These are phyloP conservation scores for Hucho hucho DNA, from an alignment of 2,113 vertebrate species.

Conservation along the genomic window DNA sequence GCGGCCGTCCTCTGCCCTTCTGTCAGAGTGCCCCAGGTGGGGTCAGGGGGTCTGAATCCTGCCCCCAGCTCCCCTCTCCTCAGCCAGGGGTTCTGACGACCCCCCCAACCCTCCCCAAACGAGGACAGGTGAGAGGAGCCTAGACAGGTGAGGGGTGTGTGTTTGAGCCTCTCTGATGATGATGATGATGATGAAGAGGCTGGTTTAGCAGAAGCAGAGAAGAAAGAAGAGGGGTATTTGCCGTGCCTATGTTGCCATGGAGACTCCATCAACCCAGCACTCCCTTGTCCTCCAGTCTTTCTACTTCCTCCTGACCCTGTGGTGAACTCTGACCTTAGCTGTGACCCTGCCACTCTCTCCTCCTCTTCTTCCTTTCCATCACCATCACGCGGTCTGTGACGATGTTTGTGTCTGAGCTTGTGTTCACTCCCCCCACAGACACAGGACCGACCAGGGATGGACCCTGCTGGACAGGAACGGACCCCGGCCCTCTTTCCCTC, in stretches of 20 bases:
- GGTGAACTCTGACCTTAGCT: slow-evolving; percentile 49
- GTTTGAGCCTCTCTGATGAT: slow-evolving; percentile 60
- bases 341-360: slow-evolving; percentile 29
- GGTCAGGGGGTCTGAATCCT: slow-evolving; percentile 48
- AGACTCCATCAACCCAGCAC: slow-evolving; percentile 50
- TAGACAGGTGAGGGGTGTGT: slow-evolving; percentile 64
- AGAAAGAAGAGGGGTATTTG: slow-evolving; percentile 53
- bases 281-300: slow-evolving; percentile 41
- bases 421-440: slow-evolving; percentile 84
- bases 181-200: slow-evolving; percentile 36
- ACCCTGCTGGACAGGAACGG: slow-evolving; percentile 59
- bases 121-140: slow-evolving; percentile 62
- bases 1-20: slow-evolving; percentile 31
- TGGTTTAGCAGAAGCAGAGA: slow-evolving; percentile 21
- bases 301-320: slow-evolving; percentile 46
- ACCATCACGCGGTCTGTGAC: slow-evolving; percentile 49
- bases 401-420: slow-evolving; percentile 62
- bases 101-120: slow-evolving; percentile 69
- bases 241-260: slow-evolving; percentile 57
- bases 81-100: slow-evolving; percentile 55
- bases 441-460: slow-evolving; percentile 82
- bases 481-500: slow-evolving; percentile 72
- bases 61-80: slow-evolving; percentile 51
- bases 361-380: slow-evolving; percentile 60
- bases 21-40: slow-evolving; percentile 45